These are phyloP conservation scores for Parnassius apollo DNA, from an alignment of 2,888 invertebrate species.

Conservation along the genomic window DNA sequence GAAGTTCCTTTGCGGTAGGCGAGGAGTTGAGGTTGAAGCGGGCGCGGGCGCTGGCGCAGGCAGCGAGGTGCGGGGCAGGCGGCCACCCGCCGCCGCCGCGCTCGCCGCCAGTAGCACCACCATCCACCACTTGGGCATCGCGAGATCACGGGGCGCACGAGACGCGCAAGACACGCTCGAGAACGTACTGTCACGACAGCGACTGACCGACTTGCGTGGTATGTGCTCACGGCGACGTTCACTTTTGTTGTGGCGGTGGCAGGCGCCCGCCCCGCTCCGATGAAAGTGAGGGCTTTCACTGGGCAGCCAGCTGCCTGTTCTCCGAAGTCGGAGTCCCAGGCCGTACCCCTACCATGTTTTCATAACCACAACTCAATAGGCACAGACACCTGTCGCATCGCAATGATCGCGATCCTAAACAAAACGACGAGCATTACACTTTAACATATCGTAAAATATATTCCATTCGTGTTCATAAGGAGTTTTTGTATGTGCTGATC, in stretches of 20 bases:
- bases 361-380: constrained; percentile 9
- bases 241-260: constrained; percentile 65
- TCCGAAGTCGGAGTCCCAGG: constrained; percentile 16
- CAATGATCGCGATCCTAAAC: neutral
- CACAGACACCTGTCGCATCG: constrained; percentile 10
- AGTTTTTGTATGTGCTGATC: too few species aligned
- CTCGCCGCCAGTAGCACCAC: constrained; percentile 62
- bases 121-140: constrained; percentile 71
- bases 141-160: constrained; percentile 55
- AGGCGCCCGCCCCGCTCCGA: constrained; percentile 62
- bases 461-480: too few species aligned
- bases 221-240: constrained; percentile 65
- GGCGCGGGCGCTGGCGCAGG: constrained; percentile 76
- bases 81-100: constrained; percentile 68
- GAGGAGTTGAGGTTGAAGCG: constrained; percentile 80
- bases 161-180: constrained; percentile 57
- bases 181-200: constrained; percentile 56
- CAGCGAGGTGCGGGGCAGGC: constrained; percentile 67
- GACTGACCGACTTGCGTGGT: constrained; percentile 55
- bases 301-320: constrained; percentile 36
- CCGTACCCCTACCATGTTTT: constrained; percentile 18
- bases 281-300: constrained; percentile 78
- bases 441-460: too few species aligned
- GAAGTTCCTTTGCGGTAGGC: constrained; percentile 68
- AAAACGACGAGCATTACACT: neutral